These are phyloP conservation scores for Prosapia bicincta DNA, from an alignment of 2,888 invertebrate species.

Conservation along the genomic window DNA sequence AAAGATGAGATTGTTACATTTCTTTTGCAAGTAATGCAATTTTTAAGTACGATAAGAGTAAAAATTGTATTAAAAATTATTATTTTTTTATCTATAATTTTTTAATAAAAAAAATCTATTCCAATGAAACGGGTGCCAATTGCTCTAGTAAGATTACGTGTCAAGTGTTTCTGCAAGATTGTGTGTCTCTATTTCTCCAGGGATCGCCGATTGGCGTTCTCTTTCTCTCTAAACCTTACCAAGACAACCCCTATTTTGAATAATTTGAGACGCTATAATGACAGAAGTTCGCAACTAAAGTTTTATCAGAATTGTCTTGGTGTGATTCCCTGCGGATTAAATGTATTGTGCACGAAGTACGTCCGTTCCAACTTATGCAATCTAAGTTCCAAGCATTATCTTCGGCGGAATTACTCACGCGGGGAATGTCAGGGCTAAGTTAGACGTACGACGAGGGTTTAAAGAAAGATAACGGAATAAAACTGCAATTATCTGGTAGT, in stretches of 20 bases:
- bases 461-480: too few relatives aligned
- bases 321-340: slow-evolving; percentile 15
- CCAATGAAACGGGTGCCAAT: too few relatives aligned
- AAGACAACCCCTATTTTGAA: background rate
- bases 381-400: slow-evolving; percentile 18
- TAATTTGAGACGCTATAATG: background rate
- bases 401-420: background rate
- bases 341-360: slow-evolving; percentile 3
- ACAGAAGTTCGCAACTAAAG: background rate
- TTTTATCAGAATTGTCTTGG: background rate
- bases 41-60: too few relatives aligned
- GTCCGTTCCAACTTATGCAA: slow-evolving; percentile 15
- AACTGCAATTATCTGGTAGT: too few relatives aligned
- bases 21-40: too few relatives aligned
- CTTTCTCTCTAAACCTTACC: background rate
- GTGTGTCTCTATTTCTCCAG: background rate
- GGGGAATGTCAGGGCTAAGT: too few relatives aligned
- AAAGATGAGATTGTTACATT: background rate
- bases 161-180: background rate
- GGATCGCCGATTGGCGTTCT: background rate
- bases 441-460: too few relatives aligned
- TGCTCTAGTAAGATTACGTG: too few relatives aligned
- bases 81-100: too few relatives aligned
- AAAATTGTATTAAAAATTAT: too few relatives aligned
- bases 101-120: too few relatives aligned